Percentiles rank a stretch among this genome's conserved stretches.
Conservation (phyloP, 1,140 invertebrate genomes). For the Drosophila bipectinata region DNA sequence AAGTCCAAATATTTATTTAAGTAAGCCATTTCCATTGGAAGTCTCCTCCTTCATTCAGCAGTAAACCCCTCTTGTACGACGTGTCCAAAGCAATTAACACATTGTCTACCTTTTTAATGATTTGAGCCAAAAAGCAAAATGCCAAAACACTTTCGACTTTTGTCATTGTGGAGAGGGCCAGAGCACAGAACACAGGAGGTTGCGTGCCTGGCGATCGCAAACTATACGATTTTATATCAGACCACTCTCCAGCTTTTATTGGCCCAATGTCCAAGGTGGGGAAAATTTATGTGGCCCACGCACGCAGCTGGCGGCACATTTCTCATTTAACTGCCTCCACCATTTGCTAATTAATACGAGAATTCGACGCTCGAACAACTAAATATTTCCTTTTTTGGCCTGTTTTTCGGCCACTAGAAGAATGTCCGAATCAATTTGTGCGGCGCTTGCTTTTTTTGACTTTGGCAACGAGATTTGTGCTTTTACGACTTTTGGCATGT, state of each 20-base stretch:
- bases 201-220: slow-evolving; percentile 73
- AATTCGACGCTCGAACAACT: slow-evolving; percentile 73
- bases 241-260: slow-evolving; percentile 54
- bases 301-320: slow-evolving; percentile 72
- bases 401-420: slow-evolving; percentile 8
- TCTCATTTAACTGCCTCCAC: slow-evolving; percentile 78
- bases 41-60: not conserved
- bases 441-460: slow-evolving; percentile 58
- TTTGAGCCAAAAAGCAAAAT: slow-evolving; percentile 30
- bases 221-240: slow-evolving; percentile 63
- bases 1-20: no score
- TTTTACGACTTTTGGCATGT: slow-evolving; percentile 77
- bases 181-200: slow-evolving; percentile 13
- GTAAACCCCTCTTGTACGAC: slow-evolving; percentile 25
- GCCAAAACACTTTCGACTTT: slow-evolving; percentile 72
- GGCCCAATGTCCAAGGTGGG: slow-evolving; percentile 20
- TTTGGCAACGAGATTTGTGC: slow-evolving; percentile 73
- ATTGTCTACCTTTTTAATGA: slow-evolving; percentile 75
- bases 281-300: slow-evolving; percentile 62
- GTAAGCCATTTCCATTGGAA: no score
- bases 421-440: slow-evolving; percentile 73
- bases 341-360: slow-evolving; percentile 81
- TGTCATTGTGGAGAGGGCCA: slow-evolving; percentile 26
- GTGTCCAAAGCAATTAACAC: slow-evolving; percentile 76
- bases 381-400: slow-evolving; percentile 56